Conservation (phyloP, 2,113 vertebrate species). For the Mirza zaza region DNA sequence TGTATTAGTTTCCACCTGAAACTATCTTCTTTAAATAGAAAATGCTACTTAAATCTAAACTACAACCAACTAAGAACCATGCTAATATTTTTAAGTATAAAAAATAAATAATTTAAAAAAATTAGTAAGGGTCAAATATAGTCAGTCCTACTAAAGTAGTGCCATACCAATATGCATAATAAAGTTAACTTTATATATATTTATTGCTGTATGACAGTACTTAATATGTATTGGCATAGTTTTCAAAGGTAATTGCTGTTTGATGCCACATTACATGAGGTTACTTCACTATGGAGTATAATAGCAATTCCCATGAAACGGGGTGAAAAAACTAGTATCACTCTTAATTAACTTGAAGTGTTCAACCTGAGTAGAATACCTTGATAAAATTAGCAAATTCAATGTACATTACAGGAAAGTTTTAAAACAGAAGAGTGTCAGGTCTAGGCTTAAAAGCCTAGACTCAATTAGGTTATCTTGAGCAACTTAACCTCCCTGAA, state of each 20-base stretch:
- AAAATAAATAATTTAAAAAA: neutral
- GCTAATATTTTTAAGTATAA: neutral
- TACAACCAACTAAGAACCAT: neutral
- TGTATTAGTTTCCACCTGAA: neutral
- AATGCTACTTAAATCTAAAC: constrained; percentile 1
- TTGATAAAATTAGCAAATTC: neutral
- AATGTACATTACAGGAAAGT: neutral
- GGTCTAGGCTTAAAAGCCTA: neutral
- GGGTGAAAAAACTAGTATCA: neutral
- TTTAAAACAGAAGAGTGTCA: neutral
- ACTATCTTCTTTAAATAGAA: constrained; percentile 1
- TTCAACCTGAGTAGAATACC: neutral
- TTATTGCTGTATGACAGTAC: neutral
- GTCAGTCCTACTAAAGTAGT: neutral
- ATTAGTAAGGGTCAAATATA: neutral
- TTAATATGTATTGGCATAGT: neutral
- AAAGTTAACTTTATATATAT: neutral
- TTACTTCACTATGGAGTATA: neutral
- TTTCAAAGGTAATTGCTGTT: neutral
- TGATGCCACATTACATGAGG: neutral
- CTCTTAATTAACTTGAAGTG: neutral
- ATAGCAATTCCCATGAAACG: neutral
- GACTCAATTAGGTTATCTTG: neutral
- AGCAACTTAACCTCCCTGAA: neutral
- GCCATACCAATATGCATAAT: neutral